phyloP scores from a whole-genome alignment of 2,797 vertebrate species.

The Monodelphis domestica region DNA sequence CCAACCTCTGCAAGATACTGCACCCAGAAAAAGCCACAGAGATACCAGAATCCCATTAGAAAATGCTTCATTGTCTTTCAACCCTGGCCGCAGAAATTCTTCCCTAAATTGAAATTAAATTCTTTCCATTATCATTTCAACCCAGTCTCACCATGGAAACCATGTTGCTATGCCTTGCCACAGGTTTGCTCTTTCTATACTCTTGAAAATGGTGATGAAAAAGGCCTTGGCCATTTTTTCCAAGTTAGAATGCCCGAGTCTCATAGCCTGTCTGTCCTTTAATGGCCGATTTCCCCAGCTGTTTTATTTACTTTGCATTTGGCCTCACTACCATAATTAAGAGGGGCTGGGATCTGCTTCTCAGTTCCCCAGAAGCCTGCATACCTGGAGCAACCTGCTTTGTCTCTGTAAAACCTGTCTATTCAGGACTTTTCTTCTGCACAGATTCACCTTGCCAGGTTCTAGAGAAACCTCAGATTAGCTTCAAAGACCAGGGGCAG shows the following conservation, averaged over 20 bases:
- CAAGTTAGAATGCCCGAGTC: background rate
- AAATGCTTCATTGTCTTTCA: background rate
- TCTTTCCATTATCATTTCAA: constrained; percentile 38
- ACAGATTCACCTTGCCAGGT: accelerated
- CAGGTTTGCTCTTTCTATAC: background rate
- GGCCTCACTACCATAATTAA: background rate
- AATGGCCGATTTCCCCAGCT: background rate
- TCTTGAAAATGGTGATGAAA: constrained; percentile 7
- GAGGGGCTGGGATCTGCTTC: constrained; percentile 15
- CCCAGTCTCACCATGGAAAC: constrained; percentile 18
- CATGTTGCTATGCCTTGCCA: background rate
- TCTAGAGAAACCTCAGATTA: background rate
- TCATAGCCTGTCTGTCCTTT: background rate
- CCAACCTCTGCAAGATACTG: constrained; percentile 23
- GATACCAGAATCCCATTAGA: background rate
- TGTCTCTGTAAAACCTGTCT: background rate
- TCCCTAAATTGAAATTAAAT: constrained; percentile 24
- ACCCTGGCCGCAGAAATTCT: constrained; percentile 8
- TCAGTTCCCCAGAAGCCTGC: background rate
- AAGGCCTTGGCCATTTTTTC: constrained; percentile 17
- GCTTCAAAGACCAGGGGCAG: background rate
- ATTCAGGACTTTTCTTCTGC: background rate
- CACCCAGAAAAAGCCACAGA: background rate
- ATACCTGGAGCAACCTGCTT: background rate
- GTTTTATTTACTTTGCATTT: background rate